Evolutionary conservation across 1,140 invertebrate genomes (phyloP).

Genomic region (Drosophila gunungcola): DNA sequence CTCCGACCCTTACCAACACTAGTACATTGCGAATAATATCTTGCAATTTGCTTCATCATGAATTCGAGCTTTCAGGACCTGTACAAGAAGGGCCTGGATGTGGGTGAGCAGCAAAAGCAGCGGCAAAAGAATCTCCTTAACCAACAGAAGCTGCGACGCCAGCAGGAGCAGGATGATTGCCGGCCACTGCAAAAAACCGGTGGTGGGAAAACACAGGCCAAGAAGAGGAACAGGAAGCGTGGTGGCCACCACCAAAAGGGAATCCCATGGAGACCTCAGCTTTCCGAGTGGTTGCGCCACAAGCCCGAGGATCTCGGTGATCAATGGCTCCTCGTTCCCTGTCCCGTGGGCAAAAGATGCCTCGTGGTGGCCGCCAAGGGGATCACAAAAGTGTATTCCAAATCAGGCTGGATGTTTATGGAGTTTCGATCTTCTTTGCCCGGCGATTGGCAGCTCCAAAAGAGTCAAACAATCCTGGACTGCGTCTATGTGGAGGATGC

Average conservation of each 20-base stretch:
- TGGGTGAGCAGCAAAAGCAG: constrained; percentile 56
- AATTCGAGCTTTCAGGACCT: constrained; percentile 46
- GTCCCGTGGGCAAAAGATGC: constrained; percentile 92
- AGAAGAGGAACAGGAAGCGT: constrained; percentile 24
- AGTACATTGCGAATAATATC: neutral
- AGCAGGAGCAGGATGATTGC: constrained; percentile 80
- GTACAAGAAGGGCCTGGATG: constrained; percentile 62
- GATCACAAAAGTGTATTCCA: constrained; percentile 90
- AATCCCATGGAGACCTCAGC: constrained; percentile 46
- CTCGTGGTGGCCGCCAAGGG: constrained; percentile 91
- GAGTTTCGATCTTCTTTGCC: constrained; percentile 89
- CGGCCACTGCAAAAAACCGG: constrained; percentile 13
- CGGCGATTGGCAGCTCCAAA: constrained; percentile 87
- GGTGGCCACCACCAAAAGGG: constrained; percentile 13
- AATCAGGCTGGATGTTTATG: constrained; percentile 87
- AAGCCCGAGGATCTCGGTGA: constrained; percentile 90
- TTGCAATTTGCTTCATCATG: constrained; percentile 10
- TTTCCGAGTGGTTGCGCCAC: constrained; percentile 96
- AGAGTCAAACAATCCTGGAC: constrained; percentile 88
- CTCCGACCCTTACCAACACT: neutral
- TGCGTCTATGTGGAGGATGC: constrained; percentile 89
- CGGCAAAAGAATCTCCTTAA: constrained; percentile 46
- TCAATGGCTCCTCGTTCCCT: constrained; percentile 92
- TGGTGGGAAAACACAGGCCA: constrained; percentile 8
- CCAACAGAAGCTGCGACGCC: constrained; percentile 56